These are phyloP conservation scores for Rhabdomys dilectus DNA, from an alignment of 2,113 vertebrate species.

Conservation along the genomic window DNA sequence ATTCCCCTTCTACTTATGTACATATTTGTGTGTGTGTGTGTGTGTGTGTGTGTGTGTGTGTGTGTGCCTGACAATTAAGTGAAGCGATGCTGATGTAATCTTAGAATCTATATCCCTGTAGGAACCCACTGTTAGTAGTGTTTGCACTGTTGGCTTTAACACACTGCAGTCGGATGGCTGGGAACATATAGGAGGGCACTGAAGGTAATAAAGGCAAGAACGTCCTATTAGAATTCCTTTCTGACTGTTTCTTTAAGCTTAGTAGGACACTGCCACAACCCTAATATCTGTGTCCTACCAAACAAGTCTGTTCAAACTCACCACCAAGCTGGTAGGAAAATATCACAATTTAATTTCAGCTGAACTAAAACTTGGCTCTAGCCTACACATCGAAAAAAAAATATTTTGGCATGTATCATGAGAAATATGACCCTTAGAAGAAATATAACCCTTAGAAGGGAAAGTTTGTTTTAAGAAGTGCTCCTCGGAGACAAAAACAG, in stretches of 20 bases:
- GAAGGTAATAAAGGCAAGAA: background rate
- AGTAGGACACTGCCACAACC: background rate
- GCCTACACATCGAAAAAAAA: background rate
- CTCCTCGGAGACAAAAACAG: background rate
- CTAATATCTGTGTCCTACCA: background rate
- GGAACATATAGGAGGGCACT: background rate
- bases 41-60: background rate
- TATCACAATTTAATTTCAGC: background rate
- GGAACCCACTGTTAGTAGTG: background rate
- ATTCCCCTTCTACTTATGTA: no score
- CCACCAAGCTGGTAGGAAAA: background rate
- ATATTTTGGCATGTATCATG: background rate
- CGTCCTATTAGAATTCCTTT: background rate
- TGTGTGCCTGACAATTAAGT: no score
- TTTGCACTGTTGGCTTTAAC: background rate
- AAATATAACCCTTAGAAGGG: background rate
- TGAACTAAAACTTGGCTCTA: background rate
- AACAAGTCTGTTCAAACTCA: background rate
- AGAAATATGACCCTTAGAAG: background rate
- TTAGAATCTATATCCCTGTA: background rate
- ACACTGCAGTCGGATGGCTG: background rate
- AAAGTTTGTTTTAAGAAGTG: background rate
- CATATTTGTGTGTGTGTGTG: accelerated
- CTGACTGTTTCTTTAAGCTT: background rate
- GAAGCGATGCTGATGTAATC: background rate